These are phyloP conservation scores for Brachionus asplanchnoidis DNA, from an alignment of 1,140 invertebrate species.

Conservation along the genomic window DNA sequence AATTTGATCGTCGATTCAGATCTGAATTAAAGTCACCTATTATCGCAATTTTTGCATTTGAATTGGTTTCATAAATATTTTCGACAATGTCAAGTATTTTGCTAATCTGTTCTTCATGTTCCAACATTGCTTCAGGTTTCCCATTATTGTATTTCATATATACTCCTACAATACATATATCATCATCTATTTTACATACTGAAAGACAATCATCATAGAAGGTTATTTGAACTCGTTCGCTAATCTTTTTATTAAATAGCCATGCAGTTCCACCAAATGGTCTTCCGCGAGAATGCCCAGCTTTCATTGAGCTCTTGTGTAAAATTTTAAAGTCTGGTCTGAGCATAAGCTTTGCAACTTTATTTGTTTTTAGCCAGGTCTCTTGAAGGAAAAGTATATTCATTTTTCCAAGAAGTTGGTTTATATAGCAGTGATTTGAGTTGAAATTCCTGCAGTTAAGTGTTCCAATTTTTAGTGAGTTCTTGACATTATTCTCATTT, in stretches of 20 bases:
- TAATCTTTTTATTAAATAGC: no score
- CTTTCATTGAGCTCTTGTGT: no score
- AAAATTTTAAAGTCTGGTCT: no score
- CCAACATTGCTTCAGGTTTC: neutral
- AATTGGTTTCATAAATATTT: neutral
- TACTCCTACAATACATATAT: neutral
- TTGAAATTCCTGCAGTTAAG: neutral
- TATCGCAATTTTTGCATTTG: neutral
- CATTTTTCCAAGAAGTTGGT: no score
- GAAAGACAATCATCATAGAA: neutral
- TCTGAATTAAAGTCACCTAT: neutral
- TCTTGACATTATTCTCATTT: no score
- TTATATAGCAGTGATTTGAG: no score
- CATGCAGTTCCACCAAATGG: no score
- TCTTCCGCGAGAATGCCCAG: no score
- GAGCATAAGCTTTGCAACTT: no score
- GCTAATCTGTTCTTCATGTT: neutral
- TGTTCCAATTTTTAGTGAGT: no score
- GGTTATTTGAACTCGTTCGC: neutral
- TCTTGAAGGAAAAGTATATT: no score
- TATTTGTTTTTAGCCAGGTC: no score
- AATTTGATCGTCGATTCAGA: neutral
- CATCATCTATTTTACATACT: neutral
- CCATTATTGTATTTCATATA: neutral
- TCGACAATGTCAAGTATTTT: neutral